A percentile compares a stretch with the other conserved stretches of the same genome.
phyloP scores from a whole-genome alignment of 2,113 vertebrate species.

The Nothoprocta pentlandii region DNA sequence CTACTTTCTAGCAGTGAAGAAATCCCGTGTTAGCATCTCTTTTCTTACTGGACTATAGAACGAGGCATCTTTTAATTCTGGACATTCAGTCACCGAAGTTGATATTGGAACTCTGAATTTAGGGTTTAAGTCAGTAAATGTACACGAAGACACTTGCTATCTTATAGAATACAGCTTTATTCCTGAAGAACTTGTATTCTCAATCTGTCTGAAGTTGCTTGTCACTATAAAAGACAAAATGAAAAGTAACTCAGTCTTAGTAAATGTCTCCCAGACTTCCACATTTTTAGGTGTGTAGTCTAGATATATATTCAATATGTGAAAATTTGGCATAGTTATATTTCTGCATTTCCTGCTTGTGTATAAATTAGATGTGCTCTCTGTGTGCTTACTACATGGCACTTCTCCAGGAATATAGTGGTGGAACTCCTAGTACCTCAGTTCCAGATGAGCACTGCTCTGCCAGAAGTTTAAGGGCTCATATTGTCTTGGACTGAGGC shows the following conservation, averaged over 20 bases:
- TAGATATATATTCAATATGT: neutral
- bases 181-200: neutral
- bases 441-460: neutral
- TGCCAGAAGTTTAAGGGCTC: neutral
- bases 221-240: neutral
- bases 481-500: neutral
- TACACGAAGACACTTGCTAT: neutral
- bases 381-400: neutral
- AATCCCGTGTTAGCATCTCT: neutral
- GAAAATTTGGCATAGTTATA: neutral
- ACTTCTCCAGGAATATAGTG: rapidly evolving
- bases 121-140: neutral
- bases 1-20: neutral
- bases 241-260: neutral
- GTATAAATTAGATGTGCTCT: rapidly evolving
- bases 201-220: neutral
- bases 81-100: neutral
- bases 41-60: neutral
- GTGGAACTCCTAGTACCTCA: neutral
- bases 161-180: neutral
- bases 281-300: neutral
- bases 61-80: neutral
- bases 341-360: neutral
- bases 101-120: neutral
- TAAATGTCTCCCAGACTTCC: neutral